Conservation (phyloP, 2,797 vertebrate genomes). For the Danionella dracula region DNA sequence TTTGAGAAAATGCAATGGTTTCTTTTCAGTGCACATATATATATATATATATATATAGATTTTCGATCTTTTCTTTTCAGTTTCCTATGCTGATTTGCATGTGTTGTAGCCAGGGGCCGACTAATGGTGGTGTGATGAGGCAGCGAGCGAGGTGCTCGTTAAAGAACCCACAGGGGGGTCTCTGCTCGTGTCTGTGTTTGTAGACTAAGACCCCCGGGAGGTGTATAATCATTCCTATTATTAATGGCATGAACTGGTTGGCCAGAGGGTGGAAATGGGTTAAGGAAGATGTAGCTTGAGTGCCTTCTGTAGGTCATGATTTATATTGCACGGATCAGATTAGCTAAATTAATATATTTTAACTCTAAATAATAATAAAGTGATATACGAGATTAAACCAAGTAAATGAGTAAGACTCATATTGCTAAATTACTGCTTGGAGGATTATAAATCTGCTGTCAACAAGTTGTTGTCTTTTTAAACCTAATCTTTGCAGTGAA, state of each 20-base stretch:
- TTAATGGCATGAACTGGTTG: constrained; percentile 44
- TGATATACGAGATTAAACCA: too few species aligned
- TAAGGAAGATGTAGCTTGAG: not conserved
- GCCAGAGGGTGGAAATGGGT: constrained; percentile 18
- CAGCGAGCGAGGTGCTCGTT: constrained; percentile 36
- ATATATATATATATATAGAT: not conserved
- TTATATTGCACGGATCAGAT: not conserved
- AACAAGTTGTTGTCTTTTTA: too few species aligned
- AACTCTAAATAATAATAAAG: too few species aligned
- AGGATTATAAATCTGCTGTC: too few species aligned
- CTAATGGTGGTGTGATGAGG: constrained; percentile 36
- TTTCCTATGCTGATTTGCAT: constrained; percentile 15
- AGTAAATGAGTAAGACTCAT: too few species aligned
- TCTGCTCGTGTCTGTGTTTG: constrained; percentile 6
- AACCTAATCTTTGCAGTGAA: too few species aligned
- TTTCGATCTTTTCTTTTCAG: not conserved
- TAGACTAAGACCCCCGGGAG: constrained; percentile 36
- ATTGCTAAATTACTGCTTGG: too few species aligned
- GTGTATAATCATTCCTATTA: constrained; percentile 50
- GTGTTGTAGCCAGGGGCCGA: constrained; percentile 24
- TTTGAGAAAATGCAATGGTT: not conserved
- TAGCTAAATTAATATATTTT: not conserved
- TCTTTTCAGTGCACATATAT: not conserved
- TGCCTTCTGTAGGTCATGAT: not conserved
- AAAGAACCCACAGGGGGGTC: constrained; percentile 33